Evolutionary conservation across 1,140 invertebrate genomes (phyloP), one percentile per base, ranked within the genome.

Genomic region (Solen grandis): DNA sequence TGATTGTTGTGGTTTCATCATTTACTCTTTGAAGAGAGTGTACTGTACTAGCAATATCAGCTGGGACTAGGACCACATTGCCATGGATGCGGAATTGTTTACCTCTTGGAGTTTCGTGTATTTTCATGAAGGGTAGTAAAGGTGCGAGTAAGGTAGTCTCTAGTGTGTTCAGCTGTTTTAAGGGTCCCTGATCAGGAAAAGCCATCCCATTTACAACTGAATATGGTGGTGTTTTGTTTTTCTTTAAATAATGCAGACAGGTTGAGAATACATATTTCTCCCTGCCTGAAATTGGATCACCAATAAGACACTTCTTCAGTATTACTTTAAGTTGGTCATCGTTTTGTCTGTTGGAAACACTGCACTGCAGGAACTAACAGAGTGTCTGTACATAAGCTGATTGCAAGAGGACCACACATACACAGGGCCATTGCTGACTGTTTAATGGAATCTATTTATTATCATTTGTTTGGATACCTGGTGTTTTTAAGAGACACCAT

Each of bases 21-120:
- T 50, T 62, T 4, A 81, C 29, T 41, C 70, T 27, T 50, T 69
- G 79, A 10, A 81, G 31, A 16, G 35, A 19, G 31, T 52, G 50
- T 3, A 81, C 60, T 62, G 80, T 76, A 22, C 27, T 62, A 2
- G n/a, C 36, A 70, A 76, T 33, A 82, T 82, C 57, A 27, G 63
- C 54, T 46, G 80, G 55, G n/a, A 75, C 80, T 35, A 82, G 22
- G 52, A 82, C 73, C 52, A 82, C 70, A 55, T 82, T 82, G 52
- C 80, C 80, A 38, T 62, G 38, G 8, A 82, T 66, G 38, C 35
- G 38, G 8, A 60, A 29, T 35, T 82, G 80, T 63, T 63, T 75
- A 22, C 80, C 72, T 70, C 50, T 65, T 13, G 80, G 52, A 38
- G 80, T 73, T 52, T 82, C 29, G 63, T 82, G 80, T 35, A 82